Evolutionary conservation across 2,888 invertebrate genomes (phyloP).

Genomic region (Scaeva pyrastri): DNA sequence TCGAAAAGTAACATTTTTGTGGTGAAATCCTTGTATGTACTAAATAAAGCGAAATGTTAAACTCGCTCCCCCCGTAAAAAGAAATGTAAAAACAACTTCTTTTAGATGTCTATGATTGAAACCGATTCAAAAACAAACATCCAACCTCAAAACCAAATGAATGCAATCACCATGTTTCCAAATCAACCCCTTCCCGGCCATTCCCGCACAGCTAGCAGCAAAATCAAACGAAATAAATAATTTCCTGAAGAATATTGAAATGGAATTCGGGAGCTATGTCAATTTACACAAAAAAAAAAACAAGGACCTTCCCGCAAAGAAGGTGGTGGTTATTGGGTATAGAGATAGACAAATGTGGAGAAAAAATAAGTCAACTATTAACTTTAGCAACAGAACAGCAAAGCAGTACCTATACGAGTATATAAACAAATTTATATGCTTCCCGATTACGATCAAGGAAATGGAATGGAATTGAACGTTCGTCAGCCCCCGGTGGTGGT

Average conservation of each 20-base stretch:
- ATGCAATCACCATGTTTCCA: slow-evolving; percentile 30
- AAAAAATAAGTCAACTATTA: slow-evolving; percentile 37
- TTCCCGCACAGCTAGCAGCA: not conserved
- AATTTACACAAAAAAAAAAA: slow-evolving; percentile 9
- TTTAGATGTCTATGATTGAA: slow-evolving; percentile 31
- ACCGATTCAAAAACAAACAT: slow-evolving; percentile 32
- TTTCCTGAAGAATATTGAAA: slow-evolving; percentile 29
- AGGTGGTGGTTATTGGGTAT: slow-evolving; percentile 26
- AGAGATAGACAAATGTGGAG: slow-evolving; percentile 21
- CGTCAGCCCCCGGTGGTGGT: not conserved
- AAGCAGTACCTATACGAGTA: slow-evolving; percentile 15
- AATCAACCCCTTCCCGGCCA: too few relatives aligned
- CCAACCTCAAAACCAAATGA: slow-evolving; percentile 22
- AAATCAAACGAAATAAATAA: slow-evolving; percentile 35
- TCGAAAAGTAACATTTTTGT: slow-evolving; percentile 25
- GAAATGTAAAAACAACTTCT: slow-evolving; percentile 5
- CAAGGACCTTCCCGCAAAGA: not conserved
- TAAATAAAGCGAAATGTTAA: slow-evolving; percentile 24
- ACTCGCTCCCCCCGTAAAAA: not conserved
- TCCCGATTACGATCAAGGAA: slow-evolving; percentile 31
- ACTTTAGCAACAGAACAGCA: slow-evolving; percentile 17
- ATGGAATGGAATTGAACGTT: slow-evolving; percentile 22
- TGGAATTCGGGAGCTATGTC: slow-evolving; percentile 17
- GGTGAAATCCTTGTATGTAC: not conserved
- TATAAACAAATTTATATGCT: slow-evolving; percentile 31